Evolutionary conservation across 2,888 invertebrate species (phyloP).

Genomic region (Aradus depressus): DNA sequence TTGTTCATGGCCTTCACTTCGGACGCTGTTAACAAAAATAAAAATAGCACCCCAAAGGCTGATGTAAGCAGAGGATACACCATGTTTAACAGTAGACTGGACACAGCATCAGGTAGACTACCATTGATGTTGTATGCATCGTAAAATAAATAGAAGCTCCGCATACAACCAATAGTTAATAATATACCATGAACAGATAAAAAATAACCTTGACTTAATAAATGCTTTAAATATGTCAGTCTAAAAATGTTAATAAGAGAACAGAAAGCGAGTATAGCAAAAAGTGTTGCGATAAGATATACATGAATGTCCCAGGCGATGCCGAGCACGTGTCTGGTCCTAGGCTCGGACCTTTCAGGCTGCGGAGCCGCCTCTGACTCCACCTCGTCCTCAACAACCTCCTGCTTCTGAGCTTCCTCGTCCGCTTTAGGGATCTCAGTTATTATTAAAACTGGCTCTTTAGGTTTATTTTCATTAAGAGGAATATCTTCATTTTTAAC

Average conservation of each 20-base stretch:
- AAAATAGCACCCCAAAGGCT: constrained; percentile 77
- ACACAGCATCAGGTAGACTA: constrained; percentile 62
- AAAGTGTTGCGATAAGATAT: constrained; percentile 73
- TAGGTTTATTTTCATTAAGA: constrained; percentile 11
- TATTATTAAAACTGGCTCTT: constrained; percentile 15
- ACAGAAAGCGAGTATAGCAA: constrained; percentile 70
- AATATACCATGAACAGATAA: constrained; percentile 72
- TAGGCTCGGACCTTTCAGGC: constrained; percentile 31
- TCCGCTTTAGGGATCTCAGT: constrained; percentile 22
- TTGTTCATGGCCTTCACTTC: constrained; percentile 36
- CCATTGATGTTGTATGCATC: constrained; percentile 84
- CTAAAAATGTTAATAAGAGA: constrained; percentile 77
- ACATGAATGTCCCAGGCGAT: constrained; percentile 88
- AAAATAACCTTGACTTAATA: constrained; percentile 80
- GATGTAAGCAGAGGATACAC: constrained; percentile 79
- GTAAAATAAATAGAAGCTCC: constrained; percentile 78
- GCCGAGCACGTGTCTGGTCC: constrained; percentile 45
- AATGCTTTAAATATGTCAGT: constrained; percentile 73
- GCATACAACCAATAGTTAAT: constrained; percentile 66
- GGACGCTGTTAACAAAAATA: constrained; percentile 75
- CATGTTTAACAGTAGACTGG: constrained; percentile 70
- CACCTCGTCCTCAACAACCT: constrained; percentile 22
- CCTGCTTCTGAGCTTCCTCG: constrained; percentile 26
- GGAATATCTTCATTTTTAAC: background rate
- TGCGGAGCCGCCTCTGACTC: constrained; percentile 30